A percentile compares a stretch with the other conserved stretches of the same genome.
phyloP scores from a whole-genome alignment of 1,140 invertebrate genomes.

The Listronotus oregonensis region DNA sequence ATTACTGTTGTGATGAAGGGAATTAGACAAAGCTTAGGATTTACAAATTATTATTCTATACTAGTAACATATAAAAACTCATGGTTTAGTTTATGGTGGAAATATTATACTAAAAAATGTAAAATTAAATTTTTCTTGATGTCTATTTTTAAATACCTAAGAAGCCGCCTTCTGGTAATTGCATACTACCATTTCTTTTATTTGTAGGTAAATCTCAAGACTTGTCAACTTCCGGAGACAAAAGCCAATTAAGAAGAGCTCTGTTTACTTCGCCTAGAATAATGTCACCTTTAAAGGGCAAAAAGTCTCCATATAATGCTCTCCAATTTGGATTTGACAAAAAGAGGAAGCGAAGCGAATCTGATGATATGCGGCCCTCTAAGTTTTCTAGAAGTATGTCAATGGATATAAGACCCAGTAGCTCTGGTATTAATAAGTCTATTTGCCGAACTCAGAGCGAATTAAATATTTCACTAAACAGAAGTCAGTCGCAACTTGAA shows the following conservation, averaged over 20 bases:
- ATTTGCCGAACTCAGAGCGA: constrained; percentile 43
- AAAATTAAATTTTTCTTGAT: no score
- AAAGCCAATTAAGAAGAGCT: constrained; percentile 60
- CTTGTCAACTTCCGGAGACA: constrained; percentile 13
- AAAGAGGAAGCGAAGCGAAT: constrained; percentile 61
- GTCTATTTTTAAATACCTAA: no score
- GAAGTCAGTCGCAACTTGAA: constrained; percentile 51
- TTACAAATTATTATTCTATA: no score
- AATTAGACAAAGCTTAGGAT: no score
- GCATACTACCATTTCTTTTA: background rate
- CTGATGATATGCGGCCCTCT: constrained; percentile 57
- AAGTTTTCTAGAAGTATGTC: constrained; percentile 61
- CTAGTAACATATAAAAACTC: no score
- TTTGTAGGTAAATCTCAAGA: constrained; percentile 34
- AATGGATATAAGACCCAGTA: constrained; percentile 23
- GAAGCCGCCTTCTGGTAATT: no score
- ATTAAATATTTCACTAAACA: constrained; percentile 32
- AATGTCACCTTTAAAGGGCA: constrained; percentile 52
- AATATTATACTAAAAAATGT: no score
- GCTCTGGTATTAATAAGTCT: constrained; percentile 9
- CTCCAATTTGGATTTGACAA: constrained; percentile 37
- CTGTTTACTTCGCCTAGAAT: constrained; percentile 63
- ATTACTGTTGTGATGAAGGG: no score
- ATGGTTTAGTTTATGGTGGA: no score
- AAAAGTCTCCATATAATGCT: constrained; percentile 33